Evolutionary conservation across 1,140 invertebrate species (phyloP), one percentile per base, ranked within the genome.

Genomic region (Apis florea): DNA sequence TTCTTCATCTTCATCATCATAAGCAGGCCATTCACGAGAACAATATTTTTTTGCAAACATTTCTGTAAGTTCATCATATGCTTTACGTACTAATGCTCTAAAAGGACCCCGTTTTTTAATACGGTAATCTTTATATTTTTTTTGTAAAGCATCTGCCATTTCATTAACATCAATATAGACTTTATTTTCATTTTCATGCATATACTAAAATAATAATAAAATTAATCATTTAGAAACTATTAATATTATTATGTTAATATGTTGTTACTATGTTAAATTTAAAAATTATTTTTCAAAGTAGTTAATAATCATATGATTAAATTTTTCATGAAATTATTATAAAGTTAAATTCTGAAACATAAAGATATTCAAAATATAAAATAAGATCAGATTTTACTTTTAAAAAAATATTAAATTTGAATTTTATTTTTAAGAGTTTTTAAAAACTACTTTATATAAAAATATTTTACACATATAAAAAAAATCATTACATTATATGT

Each of bases 91-190:
- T 90, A 95, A 93, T 77, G 94, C 93, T 89, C 95, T 95, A 91
- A 97, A 97, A 47, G 95, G 94, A 68, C 91, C 94, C 69, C 95
- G 94, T 91, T 96, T 96, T 88, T 95, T 96, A 89, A 94, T 95
- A 69, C 94, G 94, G 92, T 97, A 97, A 86, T 97, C 96, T 26
- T 95, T 94, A 91, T 96, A 96, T 85, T 95, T 95, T 89, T 94
- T 95, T 93, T 96, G 96, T 53, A 97, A 94, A 85, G 95, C 94
- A 90, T 96, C 95, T 85, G 96, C 95, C 96, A 97, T 96, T 90
- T 95, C 95, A 86, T 95, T 95, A 53, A 96, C 95, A 94, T 97
- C 96, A 74, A 97, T 95, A 85, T 95, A 96, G 3, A 95, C 95
- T 90, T 96, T 95, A 83, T 96, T 95, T 83, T 96, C 95, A 92